Conservation (phyloP, 1,140 invertebrate species). For the Thaumatotibia leucotreta region DNA sequence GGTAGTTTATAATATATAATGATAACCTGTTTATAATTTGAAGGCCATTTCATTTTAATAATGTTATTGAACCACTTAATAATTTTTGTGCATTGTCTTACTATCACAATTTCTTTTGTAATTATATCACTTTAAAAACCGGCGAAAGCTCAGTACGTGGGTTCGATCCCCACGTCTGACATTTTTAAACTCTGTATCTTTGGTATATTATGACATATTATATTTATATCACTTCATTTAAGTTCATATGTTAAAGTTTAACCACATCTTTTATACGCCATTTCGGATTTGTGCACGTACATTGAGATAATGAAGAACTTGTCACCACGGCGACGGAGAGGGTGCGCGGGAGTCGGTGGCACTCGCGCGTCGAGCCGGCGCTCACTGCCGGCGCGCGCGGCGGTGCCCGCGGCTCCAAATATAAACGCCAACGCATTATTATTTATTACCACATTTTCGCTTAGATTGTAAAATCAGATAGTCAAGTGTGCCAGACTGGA, state of each 20-base stretch:
- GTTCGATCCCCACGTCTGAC: too few relatives aligned
- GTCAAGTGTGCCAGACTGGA: slow-evolving; percentile 32
- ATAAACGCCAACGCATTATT: slow-evolving; percentile 52
- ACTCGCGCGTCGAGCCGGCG: neutral
- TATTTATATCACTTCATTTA: too few relatives aligned
- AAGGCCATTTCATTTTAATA: too few relatives aligned
- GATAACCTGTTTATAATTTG: too few relatives aligned
- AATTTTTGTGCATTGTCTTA: too few relatives aligned
- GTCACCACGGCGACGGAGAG: neutral
- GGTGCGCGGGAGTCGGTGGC: neutral
- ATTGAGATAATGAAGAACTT: neutral
- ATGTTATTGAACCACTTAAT: too few relatives aligned
- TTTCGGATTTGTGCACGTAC: neutral
- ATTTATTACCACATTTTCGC: slow-evolving; percentile 63
- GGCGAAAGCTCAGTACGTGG: too few relatives aligned
- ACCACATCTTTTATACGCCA: neutral
- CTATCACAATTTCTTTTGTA: too few relatives aligned
- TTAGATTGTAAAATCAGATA: slow-evolving; percentile 52
- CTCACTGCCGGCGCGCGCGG: neutral
- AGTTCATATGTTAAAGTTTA: neutral
- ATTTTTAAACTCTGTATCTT: too few relatives aligned
- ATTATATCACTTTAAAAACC: too few relatives aligned
- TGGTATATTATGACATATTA: too few relatives aligned
- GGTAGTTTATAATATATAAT: too few relatives aligned
- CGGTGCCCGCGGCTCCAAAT: slow-evolving; percentile 12